phyloP scores from a whole-genome alignment of 2,888 invertebrate genomes.

The Pimpla rufipes region DNA sequence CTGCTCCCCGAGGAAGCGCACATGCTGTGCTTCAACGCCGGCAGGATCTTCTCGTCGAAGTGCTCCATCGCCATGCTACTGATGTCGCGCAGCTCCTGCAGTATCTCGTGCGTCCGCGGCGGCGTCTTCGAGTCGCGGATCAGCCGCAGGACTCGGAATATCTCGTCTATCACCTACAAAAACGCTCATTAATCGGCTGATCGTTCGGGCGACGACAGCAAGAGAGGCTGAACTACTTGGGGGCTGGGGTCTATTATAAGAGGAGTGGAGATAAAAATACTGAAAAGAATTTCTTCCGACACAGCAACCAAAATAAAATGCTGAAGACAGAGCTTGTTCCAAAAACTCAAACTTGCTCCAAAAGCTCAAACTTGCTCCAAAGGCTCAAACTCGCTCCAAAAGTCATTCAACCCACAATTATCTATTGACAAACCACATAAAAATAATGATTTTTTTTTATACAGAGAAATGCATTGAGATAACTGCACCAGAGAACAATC shows the following conservation, averaged over 20 bases:
- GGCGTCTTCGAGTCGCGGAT: slow-evolving; percentile 90
- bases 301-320: slow-evolving; percentile 21
- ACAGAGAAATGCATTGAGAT: background rate
- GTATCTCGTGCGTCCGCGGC: slow-evolving; percentile 92
- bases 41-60: slow-evolving; percentile 95
- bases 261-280: background rate
- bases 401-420: background rate
- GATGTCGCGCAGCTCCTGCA: slow-evolving; percentile 96
- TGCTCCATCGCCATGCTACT: slow-evolving; percentile 98
- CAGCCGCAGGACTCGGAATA: slow-evolving; percentile 90
- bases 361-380: background rate
- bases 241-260: background rate
- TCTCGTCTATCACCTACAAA: slow-evolving; percentile 94
- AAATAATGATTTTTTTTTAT: slow-evolving; percentile 17
- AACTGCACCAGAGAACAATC: background rate
- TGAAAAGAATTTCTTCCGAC: background rate
- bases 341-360: background rate
- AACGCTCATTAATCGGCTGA: slow-evolving; percentile 23
- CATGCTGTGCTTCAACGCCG: slow-evolving; percentile 85
- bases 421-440: background rate
- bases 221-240: background rate
- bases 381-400: background rate
- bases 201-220: background rate
- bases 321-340: background rate
- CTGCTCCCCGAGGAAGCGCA: slow-evolving; percentile 80